Base-by-base conservation (phyloP, 2,797 vertebrate genomes). In the Chelon auratus region DNA sequence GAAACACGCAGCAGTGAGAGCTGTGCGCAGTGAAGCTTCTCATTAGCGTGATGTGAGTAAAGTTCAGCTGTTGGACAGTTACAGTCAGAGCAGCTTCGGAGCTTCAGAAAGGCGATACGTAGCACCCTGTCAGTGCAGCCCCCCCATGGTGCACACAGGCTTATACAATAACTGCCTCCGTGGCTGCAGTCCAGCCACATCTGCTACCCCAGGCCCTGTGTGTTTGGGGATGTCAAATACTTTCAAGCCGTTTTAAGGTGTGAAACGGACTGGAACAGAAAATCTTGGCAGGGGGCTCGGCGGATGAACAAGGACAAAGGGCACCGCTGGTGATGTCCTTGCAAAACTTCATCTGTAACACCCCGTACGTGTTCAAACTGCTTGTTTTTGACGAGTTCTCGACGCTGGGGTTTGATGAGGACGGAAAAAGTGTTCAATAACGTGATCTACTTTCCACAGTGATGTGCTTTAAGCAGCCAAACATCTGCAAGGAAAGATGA, bases 191-290 rank as follows among this genome's bases (percentile, higher is more conserved):
- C 78, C 83, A 58, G 80, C 66, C 90, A 92, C 93, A 93, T 93
- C 92, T 94, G 93, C 90, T 89, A 63, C 82, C 85, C 72, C 64
- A 22, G 77, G 87, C 76, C 77, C 73, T 12, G 78, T 77, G 88
- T 92, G 90, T 93, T 92, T 91, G 80, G 91, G 90, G 89, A 94
- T 89, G 92, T 93, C 93, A 94, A 90, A 94, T 93, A 93, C 91
- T 93, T 93, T 93, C 89, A 90, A 83, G 83, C 92, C 90, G 91
- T 82, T 92, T 79, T 87, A 91, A 93, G 89, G 90, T 90, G 93
- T 93, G 92, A 94, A 92, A 87, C 92, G 91, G 86, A 89, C 91
- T 92, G 91, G 91, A 95, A 93, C 89, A 85, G 87, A 90, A 87
- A 89, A 72, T 80, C 89, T 84, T 87, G 78, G 89, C 76, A 81